phyloP scores from a whole-genome alignment of 2,797 vertebrate genomes.

The Betta splendens region DNA sequence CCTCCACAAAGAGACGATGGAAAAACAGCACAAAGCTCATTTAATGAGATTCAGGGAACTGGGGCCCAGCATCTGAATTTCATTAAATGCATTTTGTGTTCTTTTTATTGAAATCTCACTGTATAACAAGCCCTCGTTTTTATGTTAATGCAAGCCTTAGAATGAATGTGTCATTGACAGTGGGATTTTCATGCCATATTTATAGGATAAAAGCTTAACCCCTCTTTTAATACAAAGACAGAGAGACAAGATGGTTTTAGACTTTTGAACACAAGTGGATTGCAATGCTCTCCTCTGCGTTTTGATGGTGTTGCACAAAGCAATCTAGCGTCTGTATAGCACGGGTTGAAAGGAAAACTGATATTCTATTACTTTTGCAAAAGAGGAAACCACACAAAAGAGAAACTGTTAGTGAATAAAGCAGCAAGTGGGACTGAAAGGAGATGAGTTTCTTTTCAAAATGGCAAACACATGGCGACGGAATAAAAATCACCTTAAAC shows the following conservation, averaged over 20 bases:
- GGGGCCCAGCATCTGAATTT: constrained; percentile 82
- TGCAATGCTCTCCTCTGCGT: constrained; percentile 67
- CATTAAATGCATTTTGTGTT: constrained; percentile 87
- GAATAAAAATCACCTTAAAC: constrained; percentile 66
- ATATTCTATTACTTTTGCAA: constrained; percentile 79
- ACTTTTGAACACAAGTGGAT: constrained; percentile 76
- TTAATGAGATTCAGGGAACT: constrained; percentile 87
- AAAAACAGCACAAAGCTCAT: constrained; percentile 83
- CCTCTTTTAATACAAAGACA: constrained; percentile 72
- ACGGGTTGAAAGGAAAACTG: constrained; percentile 72
- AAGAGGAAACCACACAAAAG: constrained; percentile 65
- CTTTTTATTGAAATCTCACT: constrained; percentile 85
- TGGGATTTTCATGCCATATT: constrained; percentile 80
- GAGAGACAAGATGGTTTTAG: constrained; percentile 67
- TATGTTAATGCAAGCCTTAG: constrained; percentile 80
- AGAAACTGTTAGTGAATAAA: constrained; percentile 77
- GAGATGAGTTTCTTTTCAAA: constrained; percentile 71
- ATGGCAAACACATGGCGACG: constrained; percentile 54
- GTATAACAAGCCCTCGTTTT: constrained; percentile 85
- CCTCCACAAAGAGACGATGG: constrained; percentile 78
- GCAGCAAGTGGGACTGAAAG: constrained; percentile 68
- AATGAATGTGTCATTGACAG: constrained; percentile 79
- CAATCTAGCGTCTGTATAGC: constrained; percentile 67
- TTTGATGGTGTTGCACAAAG: constrained; percentile 76
- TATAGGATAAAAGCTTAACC: constrained; percentile 85